Evolutionary conservation across 2,888 invertebrate genomes (phyloP).

Genomic region (Volucella zonaria): DNA sequence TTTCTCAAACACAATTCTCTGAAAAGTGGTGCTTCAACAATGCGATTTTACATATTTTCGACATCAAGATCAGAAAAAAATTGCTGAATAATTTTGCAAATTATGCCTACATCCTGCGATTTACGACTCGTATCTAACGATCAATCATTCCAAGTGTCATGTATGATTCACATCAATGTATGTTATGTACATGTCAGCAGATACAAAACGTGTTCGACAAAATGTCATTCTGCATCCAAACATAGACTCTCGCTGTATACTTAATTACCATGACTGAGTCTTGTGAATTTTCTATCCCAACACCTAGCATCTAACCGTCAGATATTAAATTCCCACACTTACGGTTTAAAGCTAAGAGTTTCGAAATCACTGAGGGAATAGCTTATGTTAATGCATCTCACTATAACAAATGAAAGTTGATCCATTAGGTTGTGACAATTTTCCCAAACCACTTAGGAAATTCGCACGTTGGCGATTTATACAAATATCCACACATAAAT

Average conservation of each 20-base stretch:
- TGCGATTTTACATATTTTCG: too few relatives aligned
- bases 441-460: conserved; percentile 40
- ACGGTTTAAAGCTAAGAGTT: not conserved
- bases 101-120: not conserved
- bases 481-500: conserved; percentile 39
- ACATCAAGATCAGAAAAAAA: not conserved
- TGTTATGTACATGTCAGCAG: not conserved
- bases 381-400: conserved; percentile 1
- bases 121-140: not conserved
- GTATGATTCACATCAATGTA: not conserved
- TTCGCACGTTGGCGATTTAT: conserved; percentile 39
- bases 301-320: not conserved
- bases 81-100: not conserved
- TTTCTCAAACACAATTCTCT: too few relatives aligned
- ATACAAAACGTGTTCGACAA: not conserved
- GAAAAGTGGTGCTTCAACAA: too few relatives aligned
- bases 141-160: not conserved
- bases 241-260: not conserved
- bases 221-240: conserved; percentile 2
- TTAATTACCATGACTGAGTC: conserved; percentile 9
- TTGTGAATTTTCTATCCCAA: not conserved
- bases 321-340: not conserved
- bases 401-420: conserved; percentile 25
- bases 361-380: not conserved
- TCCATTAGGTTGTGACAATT: conserved; percentile 23